A percentile compares a stretch with the other conserved stretches of the same genome.
Evolutionary conservation across 2,797 vertebrate genomes (phyloP).

Genomic region (Coregonus suidteri): DNA sequence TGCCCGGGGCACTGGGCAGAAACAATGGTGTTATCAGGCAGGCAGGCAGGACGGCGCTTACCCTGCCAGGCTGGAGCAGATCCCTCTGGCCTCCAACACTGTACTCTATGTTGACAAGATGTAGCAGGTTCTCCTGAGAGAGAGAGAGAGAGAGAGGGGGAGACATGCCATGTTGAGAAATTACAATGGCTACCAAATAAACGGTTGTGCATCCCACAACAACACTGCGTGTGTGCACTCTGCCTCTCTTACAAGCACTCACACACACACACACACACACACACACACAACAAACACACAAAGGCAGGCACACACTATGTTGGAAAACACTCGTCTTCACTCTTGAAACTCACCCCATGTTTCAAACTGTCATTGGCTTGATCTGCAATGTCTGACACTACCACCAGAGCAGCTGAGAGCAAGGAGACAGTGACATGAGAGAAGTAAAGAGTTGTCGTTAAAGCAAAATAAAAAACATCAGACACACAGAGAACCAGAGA

Average conservation of each 20-base stretch:
- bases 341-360: conserved; percentile 85
- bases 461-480: conserved; percentile 48
- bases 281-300: not conserved
- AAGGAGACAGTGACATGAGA: conserved; percentile 5
- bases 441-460: conserved; percentile 75
- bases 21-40: conserved; percentile 68
- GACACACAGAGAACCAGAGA: conserved; percentile 44
- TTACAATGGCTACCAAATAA: not conserved
- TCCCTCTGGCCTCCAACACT: conserved; percentile 86
- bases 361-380: conserved; percentile 87
- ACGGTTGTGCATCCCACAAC: not conserved
- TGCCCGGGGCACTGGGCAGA: conserved; percentile 33
- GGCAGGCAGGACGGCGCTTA: conserved; percentile 69
- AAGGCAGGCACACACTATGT: not conserved
- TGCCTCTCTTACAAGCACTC: not conserved
- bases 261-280: conserved; percentile 1
- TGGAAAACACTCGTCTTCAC: not conserved
- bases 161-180: conserved; percentile 5
- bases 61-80: conserved; percentile 92
- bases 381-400: conserved; percentile 88
- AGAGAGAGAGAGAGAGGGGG: conserved; percentile 24
- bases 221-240: not conserved
- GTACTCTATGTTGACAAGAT: conserved; percentile 92
- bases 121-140: conserved; percentile 89
- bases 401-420: conserved; percentile 81